Evolutionary conservation across 2,888 invertebrate species (phyloP).

Genomic region (Leucoptera coffeella): DNA sequence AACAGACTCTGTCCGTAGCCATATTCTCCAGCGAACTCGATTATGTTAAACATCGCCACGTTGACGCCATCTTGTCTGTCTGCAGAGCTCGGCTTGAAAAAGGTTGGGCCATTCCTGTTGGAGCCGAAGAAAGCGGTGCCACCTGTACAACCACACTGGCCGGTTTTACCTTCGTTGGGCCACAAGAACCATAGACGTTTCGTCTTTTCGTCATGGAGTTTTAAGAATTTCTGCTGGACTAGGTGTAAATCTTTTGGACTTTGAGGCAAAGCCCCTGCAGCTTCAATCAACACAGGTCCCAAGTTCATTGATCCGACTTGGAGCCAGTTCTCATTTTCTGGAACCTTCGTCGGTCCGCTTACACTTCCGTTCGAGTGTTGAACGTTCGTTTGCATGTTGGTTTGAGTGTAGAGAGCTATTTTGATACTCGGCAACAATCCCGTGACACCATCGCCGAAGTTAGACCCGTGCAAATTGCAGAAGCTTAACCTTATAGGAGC

Average conservation of each 20-base stretch:
- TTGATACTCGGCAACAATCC: constrained; percentile 73
- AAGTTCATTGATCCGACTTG: constrained; percentile 88
- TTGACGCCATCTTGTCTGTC: constrained; percentile 80
- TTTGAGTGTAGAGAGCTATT: constrained; percentile 59
- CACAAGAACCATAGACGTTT: constrained; percentile 94
- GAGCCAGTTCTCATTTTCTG: constrained; percentile 70
- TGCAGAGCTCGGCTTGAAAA: constrained; percentile 78
- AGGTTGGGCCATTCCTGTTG: constrained; percentile 81
- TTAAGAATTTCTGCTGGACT: constrained; percentile 76
- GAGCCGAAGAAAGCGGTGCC: constrained; percentile 93
- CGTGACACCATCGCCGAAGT: constrained; percentile 84
- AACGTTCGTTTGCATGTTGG: constrained; percentile 48
- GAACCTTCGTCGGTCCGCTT: constrained; percentile 25
- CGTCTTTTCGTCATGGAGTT: constrained; percentile 75
- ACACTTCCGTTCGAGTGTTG: constrained; percentile 47
- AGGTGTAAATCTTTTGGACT: constrained; percentile 71
- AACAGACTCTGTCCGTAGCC: constrained; percentile 93
- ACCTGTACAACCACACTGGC: constrained; percentile 91
- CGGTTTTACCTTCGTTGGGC: constrained; percentile 64
- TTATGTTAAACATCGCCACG: constrained; percentile 68
- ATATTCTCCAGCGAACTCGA: constrained; percentile 73
- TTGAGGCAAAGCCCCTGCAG: constrained; percentile 74
- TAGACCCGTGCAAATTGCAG: constrained; percentile 92
- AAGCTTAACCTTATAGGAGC: constrained; percentile 83
- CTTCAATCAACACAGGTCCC: constrained; percentile 86